Evolutionary conservation across 2,797 vertebrate species (phyloP).

Genomic region (Mormyrus hasselquistii): DNA sequence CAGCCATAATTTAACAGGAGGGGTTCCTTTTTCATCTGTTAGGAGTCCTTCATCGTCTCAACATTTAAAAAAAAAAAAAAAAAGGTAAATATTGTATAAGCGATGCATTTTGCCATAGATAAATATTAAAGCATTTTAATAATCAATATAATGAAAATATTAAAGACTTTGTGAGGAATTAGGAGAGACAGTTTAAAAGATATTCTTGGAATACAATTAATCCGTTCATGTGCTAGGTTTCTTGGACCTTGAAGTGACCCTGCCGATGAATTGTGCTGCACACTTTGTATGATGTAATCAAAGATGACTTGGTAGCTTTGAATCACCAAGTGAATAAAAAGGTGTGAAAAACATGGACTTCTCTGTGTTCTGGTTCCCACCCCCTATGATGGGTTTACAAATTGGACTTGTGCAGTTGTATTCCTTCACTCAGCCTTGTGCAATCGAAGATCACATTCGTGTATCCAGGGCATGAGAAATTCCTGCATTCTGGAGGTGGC

Average conservation of each 20-base stretch:
- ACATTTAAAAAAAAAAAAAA: background rate
- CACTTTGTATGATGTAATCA: slow-evolving; percentile 41
- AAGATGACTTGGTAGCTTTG: slow-evolving; percentile 43
- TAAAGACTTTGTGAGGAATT: background rate
- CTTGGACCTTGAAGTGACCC: slow-evolving; percentile 39
- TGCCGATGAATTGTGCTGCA: slow-evolving; percentile 37
- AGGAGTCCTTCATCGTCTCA: background rate
- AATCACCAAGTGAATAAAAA: slow-evolving; percentile 24
- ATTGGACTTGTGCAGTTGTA: background rate
- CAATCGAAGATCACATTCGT: background rate
- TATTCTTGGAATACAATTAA: slow-evolving; percentile 20
- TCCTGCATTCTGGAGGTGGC: background rate
- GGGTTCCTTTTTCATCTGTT: background rate
- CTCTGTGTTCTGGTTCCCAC: background rate
- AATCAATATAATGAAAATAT: background rate
- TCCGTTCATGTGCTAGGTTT: slow-evolving; percentile 42
- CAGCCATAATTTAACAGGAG: background rate
- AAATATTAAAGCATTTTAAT: background rate
- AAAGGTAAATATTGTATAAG: background rate
- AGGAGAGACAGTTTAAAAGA: background rate
- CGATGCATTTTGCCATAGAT: background rate
- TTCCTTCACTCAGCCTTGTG: background rate
- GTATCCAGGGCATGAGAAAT: background rate
- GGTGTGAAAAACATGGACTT: slow-evolving; percentile 15
- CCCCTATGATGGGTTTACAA: background rate